Conservation (phyloP, 2,888 invertebrate genomes). For the Amphiduros pacificus region DNA sequence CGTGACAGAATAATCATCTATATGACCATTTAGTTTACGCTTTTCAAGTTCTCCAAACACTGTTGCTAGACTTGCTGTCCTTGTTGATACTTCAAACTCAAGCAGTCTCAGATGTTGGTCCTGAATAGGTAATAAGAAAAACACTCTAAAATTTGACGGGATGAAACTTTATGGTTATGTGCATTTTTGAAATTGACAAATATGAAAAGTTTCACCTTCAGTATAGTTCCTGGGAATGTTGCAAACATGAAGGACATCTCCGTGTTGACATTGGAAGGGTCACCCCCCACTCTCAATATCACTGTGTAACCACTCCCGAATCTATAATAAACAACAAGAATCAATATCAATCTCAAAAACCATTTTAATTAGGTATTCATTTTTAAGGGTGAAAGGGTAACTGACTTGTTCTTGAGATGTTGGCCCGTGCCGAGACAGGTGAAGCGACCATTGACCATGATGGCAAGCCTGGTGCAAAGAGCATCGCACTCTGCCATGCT, state of each 20-base stretch:
- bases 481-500: slow-evolving; percentile 62
- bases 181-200: no score
- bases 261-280: slow-evolving; percentile 21
- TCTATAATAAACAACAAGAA: no score
- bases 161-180: no score
- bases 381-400: no score
- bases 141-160: no score
- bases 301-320: slow-evolving; percentile 56
- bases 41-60: slow-evolving; percentile 62
- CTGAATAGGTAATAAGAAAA: slow-evolving; percentile 25
- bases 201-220: slow-evolving; percentile 35
- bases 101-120: slow-evolving; percentile 46
- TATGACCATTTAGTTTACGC: slow-evolving; percentile 49
- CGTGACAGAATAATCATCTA: slow-evolving; percentile 64
- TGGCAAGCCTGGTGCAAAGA: slow-evolving; percentile 59
- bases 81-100: slow-evolving; percentile 43
- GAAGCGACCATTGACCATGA: slow-evolving; percentile 61
- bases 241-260: slow-evolving; percentile 36
- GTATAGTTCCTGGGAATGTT: slow-evolving; percentile 40
- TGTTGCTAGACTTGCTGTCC: not conserved
- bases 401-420: slow-evolving; percentile 60
- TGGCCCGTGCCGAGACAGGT: slow-evolving; percentile 61
- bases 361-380: no score
- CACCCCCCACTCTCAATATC: slow-evolving; percentile 34
- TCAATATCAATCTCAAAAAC: no score